Evolutionary conservation across 2,797 vertebrate species (phyloP).

Genomic region (Echiichthys vipera): DNA sequence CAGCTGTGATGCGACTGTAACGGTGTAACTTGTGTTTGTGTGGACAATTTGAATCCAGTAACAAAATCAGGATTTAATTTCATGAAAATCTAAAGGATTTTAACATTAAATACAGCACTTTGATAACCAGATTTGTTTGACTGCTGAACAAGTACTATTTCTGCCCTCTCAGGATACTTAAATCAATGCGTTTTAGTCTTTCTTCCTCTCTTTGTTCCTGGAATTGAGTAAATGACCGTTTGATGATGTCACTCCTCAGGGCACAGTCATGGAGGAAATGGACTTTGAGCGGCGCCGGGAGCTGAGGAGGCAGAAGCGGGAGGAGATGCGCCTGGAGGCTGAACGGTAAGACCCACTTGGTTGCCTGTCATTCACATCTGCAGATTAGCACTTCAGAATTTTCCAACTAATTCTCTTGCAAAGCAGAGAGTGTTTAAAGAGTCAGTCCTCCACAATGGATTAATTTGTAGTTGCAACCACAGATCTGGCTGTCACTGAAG

Average conservation of each 20-base stretch:
- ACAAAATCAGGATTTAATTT: neutral
- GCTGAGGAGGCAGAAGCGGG: slow-evolving; percentile 96
- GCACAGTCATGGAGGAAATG: slow-evolving; percentile 92
- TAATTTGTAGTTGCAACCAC: slow-evolving; percentile 21
- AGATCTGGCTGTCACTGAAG: slow-evolving; percentile 25
- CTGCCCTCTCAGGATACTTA: neutral
- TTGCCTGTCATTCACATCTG: slow-evolving; percentile 5
- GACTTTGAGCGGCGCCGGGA: slow-evolving; percentile 98
- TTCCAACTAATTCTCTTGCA: slow-evolving; percentile 15
- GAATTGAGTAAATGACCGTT: slow-evolving; percentile 47
- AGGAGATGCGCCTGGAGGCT: slow-evolving; percentile 97
- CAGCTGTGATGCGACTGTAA: neutral
- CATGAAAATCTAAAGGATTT: neutral
- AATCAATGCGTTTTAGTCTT: slow-evolving; percentile 7
- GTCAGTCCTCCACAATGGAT: neutral
- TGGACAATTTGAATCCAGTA: neutral
- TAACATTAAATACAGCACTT: neutral
- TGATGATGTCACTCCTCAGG: slow-evolving; percentile 75
- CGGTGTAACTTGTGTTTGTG: neutral
- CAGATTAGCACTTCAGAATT: slow-evolving; percentile 11
- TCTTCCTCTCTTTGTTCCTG: slow-evolving; percentile 11
- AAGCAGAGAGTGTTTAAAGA: slow-evolving; percentile 11
- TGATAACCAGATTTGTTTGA: neutral
- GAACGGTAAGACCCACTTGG: slow-evolving; percentile 87
- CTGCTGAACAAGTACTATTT: neutral